Evolutionary conservation across 2,888 invertebrate genomes (phyloP), one percentile per base, ranked within the genome.

Genomic region (Philaethria dido): DNA sequence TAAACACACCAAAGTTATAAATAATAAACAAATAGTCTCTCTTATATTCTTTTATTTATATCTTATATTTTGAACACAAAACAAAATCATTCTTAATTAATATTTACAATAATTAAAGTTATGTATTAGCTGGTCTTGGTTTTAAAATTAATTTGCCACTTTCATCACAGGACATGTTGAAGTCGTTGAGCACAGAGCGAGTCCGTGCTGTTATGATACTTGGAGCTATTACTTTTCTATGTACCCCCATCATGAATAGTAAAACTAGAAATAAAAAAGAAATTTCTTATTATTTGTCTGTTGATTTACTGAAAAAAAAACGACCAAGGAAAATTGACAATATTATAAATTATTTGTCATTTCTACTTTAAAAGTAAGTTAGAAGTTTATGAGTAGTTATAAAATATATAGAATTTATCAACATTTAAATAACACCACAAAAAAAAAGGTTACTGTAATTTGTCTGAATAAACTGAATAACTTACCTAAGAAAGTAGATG

Each of bases 81-180:
- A 68, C 55, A 63, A 64, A 62, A 85, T 83, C 86, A 87, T 83
- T 84, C 83, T 85, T 87, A 88, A 78, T 72, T 80, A 82, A 83
- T 77, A 86, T 81, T 78, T 83, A 85, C 81, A 84, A 61, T 64
- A 64, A 54, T 62, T 73, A 60, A 33, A 72, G 63, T 33, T 64
- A 73, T 74, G 80, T 87, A 73, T 89, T 89, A 64, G 92, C 88
- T 0, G 97, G 98, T 68, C 98, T 90, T 1, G 98, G 99, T 85
- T 98, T 98, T 42, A 99, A 92, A 78, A 99, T 99, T 59, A 99
- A 93, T 89, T 98, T 98, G 67, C 99, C 99, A 36, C 98, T 98
- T 83, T 99, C 98, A 83, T 99, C 99, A 88, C 99, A 99, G 25
- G 98, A 98, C 98, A 99, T 99, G 88, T 99, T 99, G 87, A 98